Conservation (phyloP, 1,140 invertebrate species). For the Druon quercuslanigerum region DNA sequence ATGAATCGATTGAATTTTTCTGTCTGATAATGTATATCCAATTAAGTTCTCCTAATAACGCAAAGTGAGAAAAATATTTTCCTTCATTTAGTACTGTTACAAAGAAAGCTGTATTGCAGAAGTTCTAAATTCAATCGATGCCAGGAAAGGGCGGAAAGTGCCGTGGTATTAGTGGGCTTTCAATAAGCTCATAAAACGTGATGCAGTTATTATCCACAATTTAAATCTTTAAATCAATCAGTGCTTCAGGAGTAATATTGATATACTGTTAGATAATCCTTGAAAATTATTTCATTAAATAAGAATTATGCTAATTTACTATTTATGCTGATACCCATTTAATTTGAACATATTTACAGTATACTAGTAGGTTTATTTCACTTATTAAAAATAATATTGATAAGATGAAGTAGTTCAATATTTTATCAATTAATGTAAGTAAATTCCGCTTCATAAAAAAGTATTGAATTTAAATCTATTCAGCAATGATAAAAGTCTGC, state of each 20-base stretch:
- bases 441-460: too few relatives aligned
- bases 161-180: background rate
- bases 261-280: background rate
- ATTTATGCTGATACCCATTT: too few relatives aligned
- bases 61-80: background rate
- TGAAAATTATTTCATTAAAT: too few relatives aligned
- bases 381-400: too few relatives aligned
- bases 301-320: too few relatives aligned
- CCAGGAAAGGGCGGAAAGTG: background rate
- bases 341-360: too few relatives aligned
- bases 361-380: too few relatives aligned
- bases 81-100: slow-evolving; percentile 1
- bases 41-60: slow-evolving; percentile 1
- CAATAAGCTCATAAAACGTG: slow-evolving; percentile 3
- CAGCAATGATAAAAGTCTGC: too few relatives aligned
- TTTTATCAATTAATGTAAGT: too few relatives aligned
- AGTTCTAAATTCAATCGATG: slow-evolving; percentile 1
- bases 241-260: background rate
- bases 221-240: background rate
- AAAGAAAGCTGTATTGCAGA: background rate
- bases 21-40: slow-evolving; percentile 13
- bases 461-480: too few relatives aligned
- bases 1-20: background rate
- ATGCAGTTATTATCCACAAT: background rate
- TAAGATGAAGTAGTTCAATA: too few relatives aligned